Percentiles rank a stretch among this genome's conserved stretches.
Evolutionary conservation across 2,888 invertebrate species (phyloP).

Genomic region (Cantharis flavilabris): DNA sequence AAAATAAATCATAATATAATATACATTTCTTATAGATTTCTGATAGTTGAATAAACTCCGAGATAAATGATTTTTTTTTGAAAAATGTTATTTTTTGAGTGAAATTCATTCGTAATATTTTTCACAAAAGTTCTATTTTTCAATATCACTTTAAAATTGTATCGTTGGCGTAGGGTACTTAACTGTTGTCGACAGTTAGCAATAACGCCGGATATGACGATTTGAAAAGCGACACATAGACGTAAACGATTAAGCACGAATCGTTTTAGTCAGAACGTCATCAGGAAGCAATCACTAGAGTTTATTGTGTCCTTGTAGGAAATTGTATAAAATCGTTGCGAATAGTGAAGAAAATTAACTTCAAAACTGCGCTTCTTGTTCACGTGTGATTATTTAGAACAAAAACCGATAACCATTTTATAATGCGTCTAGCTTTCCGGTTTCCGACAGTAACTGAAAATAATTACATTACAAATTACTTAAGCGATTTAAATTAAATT

Average conservation of each 20-base stretch:
- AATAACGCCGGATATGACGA: constrained; percentile 27
- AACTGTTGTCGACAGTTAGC: constrained; percentile 25
- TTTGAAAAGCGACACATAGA: constrained; percentile 24
- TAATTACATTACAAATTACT: constrained; percentile 19
- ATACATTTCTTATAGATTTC: not conserved
- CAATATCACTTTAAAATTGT: constrained; percentile 17
- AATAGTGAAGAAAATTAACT: constrained; percentile 20
- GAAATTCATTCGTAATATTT: constrained; percentile 15
- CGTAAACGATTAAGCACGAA: constrained; percentile 20
- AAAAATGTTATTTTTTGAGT: not conserved
- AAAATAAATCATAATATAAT: not conserved
- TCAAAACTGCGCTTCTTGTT: constrained; percentile 14
- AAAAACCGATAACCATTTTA: constrained; percentile 16
- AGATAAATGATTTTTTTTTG: not conserved
- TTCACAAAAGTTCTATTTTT: constrained; percentile 19
- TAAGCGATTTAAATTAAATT: not conserved
- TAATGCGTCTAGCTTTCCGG: constrained; percentile 18
- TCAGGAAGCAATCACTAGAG: constrained; percentile 28
- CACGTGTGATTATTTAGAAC: constrained; percentile 11
- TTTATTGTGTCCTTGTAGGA: constrained; percentile 29
- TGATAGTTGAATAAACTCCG: not conserved
- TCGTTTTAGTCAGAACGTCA: constrained; percentile 25
- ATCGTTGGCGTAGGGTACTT: constrained; percentile 3
- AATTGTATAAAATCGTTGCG: constrained; percentile 26
- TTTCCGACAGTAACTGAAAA: constrained; percentile 13